Base-by-base conservation (phyloP, 1,140 invertebrate species). In the Plectrocnemia conspersa region DNA sequence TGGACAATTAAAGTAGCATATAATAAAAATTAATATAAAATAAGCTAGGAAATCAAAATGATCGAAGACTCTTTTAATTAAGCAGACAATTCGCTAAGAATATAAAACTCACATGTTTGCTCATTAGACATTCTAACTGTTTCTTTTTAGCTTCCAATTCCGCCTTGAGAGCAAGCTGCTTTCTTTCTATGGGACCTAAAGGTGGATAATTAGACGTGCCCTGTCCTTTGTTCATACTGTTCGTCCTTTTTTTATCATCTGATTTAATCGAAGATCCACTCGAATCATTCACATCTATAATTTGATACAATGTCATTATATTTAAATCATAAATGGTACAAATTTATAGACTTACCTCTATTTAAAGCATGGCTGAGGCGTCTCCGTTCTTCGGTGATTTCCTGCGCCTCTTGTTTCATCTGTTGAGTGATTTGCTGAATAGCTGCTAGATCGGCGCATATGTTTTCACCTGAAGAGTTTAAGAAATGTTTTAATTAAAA, bases 121-220 rank as follows among this genome's bases (percentile, higher is more conserved):
- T 71, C 24, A 75, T 67, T 29, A 74, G 61, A 18, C 64, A 63
- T 35, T 74, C 71, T 5, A 75, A 62, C 32, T 74, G 71, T 10
- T 68, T 62, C 46, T 75, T 73, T 42, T 73, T 75, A 42, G 74
- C 71, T 2, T 71, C 71, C 3, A 75, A 68, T 53, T 74, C 25
- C 10, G 70, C 71, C 0, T 71, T 65, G 45, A 74, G 64, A 27
- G 71, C 70, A 63, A 69, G 58, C 64, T 74, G 71, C 5, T 71
- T 54, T 0, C 70, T 64, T 61, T 73, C 71, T 16, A 67, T 66
- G 2, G 69, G 68, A 0, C 71, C 71, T 36, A 22, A 38, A 15
- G 22, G 3, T 56, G 55, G 48, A 40, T 54, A 42, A 36, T 22
- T 23, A 16, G 18, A 23, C 23, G 52, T 27, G n/a, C 46, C 54